Percentiles rank a stretch among this genome's conserved stretches.
Evolutionary conservation across 2,888 invertebrate genomes (phyloP).

Genomic region (Caenorhabditis sp.): DNA sequence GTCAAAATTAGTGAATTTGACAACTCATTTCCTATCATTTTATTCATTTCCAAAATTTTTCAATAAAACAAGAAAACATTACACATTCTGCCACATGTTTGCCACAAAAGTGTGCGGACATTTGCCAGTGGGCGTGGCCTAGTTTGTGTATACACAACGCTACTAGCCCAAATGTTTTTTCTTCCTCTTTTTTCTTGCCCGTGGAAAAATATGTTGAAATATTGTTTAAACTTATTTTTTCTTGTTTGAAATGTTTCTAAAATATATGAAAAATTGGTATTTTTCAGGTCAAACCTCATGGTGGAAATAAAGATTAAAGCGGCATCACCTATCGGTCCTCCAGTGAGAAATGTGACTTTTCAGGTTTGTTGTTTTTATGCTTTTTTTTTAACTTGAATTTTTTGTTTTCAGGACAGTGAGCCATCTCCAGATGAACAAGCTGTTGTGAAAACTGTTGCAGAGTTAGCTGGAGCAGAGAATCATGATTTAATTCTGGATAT

Average conservation of each 20-base stretch:
- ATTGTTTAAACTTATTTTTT: no score
- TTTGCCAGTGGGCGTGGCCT: no score
- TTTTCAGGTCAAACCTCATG: slow-evolving; percentile 4
- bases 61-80: no score
- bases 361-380: background rate
- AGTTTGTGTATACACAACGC: no score
- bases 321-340: background rate
- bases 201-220: background rate
- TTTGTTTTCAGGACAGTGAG: background rate
- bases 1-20: no score
- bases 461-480: background rate
- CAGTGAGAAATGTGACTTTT: slow-evolving; percentile 12
- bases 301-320: slow-evolving; percentile 3
- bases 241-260: no score
- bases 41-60: no score
- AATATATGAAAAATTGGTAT: no score
- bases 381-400: background rate
- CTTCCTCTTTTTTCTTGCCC: background rate
- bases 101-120: background rate
- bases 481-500: background rate
- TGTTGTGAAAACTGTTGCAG: background rate
- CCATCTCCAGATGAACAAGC: background rate
- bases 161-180: no score
- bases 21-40: no score
- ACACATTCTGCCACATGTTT: no score